phyloP scores from a whole-genome alignment of 2,797 vertebrate species.

The Pempheris klunzingeri region DNA sequence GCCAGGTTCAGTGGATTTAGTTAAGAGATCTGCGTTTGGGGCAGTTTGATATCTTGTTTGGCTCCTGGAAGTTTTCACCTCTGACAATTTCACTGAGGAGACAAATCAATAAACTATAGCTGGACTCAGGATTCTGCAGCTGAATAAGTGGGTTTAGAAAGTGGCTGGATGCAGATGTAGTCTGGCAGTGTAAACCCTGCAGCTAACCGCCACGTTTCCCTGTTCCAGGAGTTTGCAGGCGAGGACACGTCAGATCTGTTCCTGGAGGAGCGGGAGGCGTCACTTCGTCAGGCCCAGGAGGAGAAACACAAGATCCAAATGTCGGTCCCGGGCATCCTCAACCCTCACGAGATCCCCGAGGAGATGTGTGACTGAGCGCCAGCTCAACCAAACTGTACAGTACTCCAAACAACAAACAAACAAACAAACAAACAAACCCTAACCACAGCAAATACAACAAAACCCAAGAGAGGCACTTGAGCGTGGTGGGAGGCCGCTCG shows the following conservation, averaged over 20 bases:
- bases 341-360: constrained; percentile 98
- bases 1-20: not conserved
- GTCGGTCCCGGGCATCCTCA: constrained; percentile 98
- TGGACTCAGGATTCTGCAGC: no score
- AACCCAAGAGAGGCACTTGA: constrained; percentile 80
- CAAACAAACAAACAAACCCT: constrained; percentile 57
- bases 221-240: constrained; percentile 93
- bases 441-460: constrained; percentile 73
- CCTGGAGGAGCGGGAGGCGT: constrained; percentile 96
- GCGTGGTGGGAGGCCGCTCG: constrained; percentile 45
- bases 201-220: constrained; percentile 1
- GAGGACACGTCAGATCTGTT: constrained; percentile 97
- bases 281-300: constrained; percentile 96
- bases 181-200: not conserved
- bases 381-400: constrained; percentile 70
- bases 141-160: not conserved
- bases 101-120: not conserved
- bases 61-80: not conserved
- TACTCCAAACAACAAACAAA: constrained; percentile 58
- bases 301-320: constrained; percentile 99
- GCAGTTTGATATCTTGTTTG: not conserved
- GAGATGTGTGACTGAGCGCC: constrained; percentile 97
- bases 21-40: not conserved
- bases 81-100: not conserved
- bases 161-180: not conserved